phyloP scores from a whole-genome alignment of 1,140 invertebrate genomes.

The Limonius californicus region DNA sequence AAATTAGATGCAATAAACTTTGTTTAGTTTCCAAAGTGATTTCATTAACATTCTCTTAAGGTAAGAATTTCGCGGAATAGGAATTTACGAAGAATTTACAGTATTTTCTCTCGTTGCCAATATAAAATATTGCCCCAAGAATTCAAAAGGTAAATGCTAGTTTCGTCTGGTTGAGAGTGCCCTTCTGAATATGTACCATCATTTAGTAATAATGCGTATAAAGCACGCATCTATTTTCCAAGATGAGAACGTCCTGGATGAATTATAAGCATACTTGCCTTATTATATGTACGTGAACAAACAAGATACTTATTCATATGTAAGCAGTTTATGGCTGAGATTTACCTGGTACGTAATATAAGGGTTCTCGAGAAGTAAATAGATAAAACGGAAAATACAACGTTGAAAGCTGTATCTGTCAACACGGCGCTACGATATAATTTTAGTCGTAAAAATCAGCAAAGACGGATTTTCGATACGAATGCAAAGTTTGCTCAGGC shows the following conservation, averaged over 20 bases:
- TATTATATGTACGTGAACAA: neutral
- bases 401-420: neutral
- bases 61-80: too few species aligned
- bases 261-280: neutral
- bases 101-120: too few species aligned
- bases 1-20: too few species aligned
- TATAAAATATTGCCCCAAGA: too few species aligned
- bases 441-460: too few species aligned
- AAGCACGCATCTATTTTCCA: neutral
- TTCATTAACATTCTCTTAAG: too few species aligned
- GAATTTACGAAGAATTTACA: too few species aligned
- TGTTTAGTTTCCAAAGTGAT: too few species aligned
- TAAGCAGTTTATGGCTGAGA: neutral
- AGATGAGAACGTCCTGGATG: slow-evolving; percentile 1
- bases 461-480: too few species aligned
- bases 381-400: neutral
- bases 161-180: too few species aligned
- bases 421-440: neutral
- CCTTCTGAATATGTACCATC: too few species aligned
- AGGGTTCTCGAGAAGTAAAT: neutral
- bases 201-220: neutral
- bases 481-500: neutral
- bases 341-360: neutral
- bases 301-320: slow-evolving; percentile 10
- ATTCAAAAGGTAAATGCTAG: too few species aligned